Evolutionary conservation across 2,797 vertebrate species (phyloP), one percentile per base, ranked within the genome.

Genomic region (Anguilla megastoma): DNA sequence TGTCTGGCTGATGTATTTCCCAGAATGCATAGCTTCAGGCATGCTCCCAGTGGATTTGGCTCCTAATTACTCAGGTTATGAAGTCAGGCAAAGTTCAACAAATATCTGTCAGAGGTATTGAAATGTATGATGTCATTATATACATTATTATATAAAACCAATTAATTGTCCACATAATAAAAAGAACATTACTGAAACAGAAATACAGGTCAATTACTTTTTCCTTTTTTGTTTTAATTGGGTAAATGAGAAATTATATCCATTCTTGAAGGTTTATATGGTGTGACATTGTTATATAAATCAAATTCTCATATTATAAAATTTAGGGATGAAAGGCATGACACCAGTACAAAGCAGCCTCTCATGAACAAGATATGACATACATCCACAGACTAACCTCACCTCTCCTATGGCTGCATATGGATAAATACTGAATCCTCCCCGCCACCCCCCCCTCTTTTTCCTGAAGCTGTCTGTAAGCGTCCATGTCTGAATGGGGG

Each of bases 401-500:
- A 41, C 33, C 33, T 76, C 30, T 76, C 33, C 71, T 41, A 14
- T 33, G 41, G 12, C 71, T 82, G 41, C 41, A 21, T 24, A 18
- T 24, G 45, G 18, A 66, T 30, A 87, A 63, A 50, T 45, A 79
- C 21, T 83, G 24, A 36, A 58, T 6, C 16, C 3, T 14, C 56
- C 2, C 50, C 52, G n/a, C 71, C 71, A n/a, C n/a, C 10, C 8
- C 18, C 27, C 56, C 2, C 5, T 7, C 14, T 7, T 66, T 48
- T 27, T 16, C 52, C 45, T 50, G 24, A 24, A 98, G 97, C 97
- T 84, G 94, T 97, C 18, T 97, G 97, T 89, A 89, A 92, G 56
- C 93, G 91, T 63, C 92, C 94, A 82, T 98, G 97, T 91, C 91
- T 96, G 58, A 96, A 97, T 0, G 97, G 97, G 90, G 97, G 97